Evolutionary conservation across 92 coral and sea anemone genomes (phyloP).

Genomic region (Plumapathes pennacea): DNA sequence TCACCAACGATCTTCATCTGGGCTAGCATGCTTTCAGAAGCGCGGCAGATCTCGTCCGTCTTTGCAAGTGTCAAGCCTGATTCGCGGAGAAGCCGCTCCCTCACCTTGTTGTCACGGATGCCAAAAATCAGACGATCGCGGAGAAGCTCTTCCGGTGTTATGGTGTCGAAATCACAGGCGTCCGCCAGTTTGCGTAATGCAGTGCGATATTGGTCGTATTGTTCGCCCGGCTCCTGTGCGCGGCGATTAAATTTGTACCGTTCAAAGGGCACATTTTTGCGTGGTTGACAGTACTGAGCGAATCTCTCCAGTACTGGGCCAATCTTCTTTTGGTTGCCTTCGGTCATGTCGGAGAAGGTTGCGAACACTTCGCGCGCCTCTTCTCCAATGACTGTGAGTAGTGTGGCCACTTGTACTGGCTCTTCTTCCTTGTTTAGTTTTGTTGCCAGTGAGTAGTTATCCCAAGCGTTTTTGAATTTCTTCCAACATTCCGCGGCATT

Average conservation of each 20-base stretch:
- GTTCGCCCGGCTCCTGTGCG: slow-evolving; percentile 15
- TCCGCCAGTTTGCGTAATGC: slow-evolving; percentile 35
- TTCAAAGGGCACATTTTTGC: slow-evolving; percentile 1
- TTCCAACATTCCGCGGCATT: too few species aligned
- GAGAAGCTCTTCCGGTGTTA: slow-evolving; percentile 20
- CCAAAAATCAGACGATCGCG: slow-evolving; percentile 10
- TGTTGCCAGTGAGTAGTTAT: too few species aligned
- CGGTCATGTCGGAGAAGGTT: too few species aligned
- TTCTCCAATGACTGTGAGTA: too few species aligned
- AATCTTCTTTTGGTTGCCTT: too few species aligned
- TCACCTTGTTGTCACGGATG: slow-evolving; percentile 11
- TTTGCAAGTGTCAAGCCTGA: background rate
- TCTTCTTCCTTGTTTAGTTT: too few species aligned
- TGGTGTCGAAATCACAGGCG: slow-evolving; percentile 20
- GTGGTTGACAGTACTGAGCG: slow-evolving; percentile 1
- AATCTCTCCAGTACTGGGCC: slow-evolving; percentile 1
- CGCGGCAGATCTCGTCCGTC: slow-evolving; percentile 10
- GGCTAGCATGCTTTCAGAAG: too few species aligned
- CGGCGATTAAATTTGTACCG: slow-evolving; percentile 22
- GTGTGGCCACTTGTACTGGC: too few species aligned
- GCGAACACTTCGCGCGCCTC: too few species aligned
- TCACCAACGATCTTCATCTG: too few species aligned
- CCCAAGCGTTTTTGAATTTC: too few species aligned
- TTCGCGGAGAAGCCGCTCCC: slow-evolving; percentile 16
- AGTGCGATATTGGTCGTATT: slow-evolving; percentile 34